A percentile compares a stretch with the other conserved stretches of the same genome.
phyloP scores from a whole-genome alignment of 2,797 vertebrate species.

The Helostoma temminkii region DNA sequence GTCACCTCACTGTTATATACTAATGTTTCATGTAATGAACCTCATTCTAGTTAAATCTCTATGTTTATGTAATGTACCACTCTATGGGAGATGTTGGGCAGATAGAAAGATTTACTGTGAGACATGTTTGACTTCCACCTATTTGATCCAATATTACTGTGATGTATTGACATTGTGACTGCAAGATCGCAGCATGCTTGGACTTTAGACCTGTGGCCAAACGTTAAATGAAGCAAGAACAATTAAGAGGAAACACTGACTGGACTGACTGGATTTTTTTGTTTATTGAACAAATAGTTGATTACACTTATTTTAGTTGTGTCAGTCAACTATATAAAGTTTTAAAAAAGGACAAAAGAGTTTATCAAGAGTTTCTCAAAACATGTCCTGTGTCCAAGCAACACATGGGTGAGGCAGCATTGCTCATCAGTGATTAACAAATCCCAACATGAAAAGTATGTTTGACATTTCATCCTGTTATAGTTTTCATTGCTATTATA shows the following conservation, averaged over 20 bases:
- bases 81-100: neutral
- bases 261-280: neutral
- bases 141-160: neutral
- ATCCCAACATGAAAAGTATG: neutral
- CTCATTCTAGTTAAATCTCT: neutral
- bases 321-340: neutral
- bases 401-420: neutral
- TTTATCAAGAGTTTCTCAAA: neutral
- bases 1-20: neutral
- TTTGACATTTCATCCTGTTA: neutral
- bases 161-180: constrained; percentile 26
- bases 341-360: neutral
- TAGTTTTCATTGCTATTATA: neutral
- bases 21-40: neutral
- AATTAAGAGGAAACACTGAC: constrained; percentile 28
- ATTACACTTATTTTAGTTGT: neutral
- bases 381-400: constrained; percentile 32
- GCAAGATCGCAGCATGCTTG: neutral
- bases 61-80: no score
- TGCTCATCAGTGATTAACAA: neutral
- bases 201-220: constrained; percentile 49
- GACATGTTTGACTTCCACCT: neutral
- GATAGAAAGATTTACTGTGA: neutral
- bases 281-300: neutral
- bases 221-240: constrained; percentile 1